Base-by-base conservation (phyloP, 2,113 vertebrate genomes). In the Triplophysa dalaica region DNA sequence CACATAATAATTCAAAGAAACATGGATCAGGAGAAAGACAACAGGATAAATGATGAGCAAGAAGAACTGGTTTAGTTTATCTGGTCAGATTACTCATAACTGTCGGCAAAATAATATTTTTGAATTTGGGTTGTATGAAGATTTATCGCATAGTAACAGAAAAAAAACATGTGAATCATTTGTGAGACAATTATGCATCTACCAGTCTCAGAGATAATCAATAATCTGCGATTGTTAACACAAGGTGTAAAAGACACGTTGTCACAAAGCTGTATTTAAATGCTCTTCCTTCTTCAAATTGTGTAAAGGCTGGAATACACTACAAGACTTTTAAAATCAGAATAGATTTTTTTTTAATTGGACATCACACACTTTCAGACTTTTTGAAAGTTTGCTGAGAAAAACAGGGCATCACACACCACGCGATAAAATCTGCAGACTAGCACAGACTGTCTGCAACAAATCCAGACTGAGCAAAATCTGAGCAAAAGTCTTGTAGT, bases 1-100 rank as follows among this genome's bases (percentile, higher is more conserved):
- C 60, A 60, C 3, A 26, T 58, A 60, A 41, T 62, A 50, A 75
- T 65, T 77, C 74, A 77, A 48, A 75, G 45, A 52, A 65, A 52
- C 19, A 38, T 77, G 22, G 17, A 77, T 33, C 45, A 38, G 62
- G 45, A 77, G 54, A 21, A 58, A 64, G 26, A 65, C 45, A 58
- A 21, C 54, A 58, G 54, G 9, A 58, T 8, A 10, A 58, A 58
- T n/a, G 19, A 58, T 21, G 19, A 58, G 54, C n/a, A 58, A 58
- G n/a, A 7, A 58, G 0, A 58, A 58, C 8, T n/a, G 1, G 5
- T 54, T 54, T 54, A 3, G 19, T 70, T 70, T 3, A 33, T 70
- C 50, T 14, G 52, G 70, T 21, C 19, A 8, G 70, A 38, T 58
- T 58, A 45, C 43, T 11, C 43, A 45, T 12, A 45, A 45, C 11